Conservation (phyloP, 2,113 vertebrate genomes). For the Trogon melanurus region DNA sequence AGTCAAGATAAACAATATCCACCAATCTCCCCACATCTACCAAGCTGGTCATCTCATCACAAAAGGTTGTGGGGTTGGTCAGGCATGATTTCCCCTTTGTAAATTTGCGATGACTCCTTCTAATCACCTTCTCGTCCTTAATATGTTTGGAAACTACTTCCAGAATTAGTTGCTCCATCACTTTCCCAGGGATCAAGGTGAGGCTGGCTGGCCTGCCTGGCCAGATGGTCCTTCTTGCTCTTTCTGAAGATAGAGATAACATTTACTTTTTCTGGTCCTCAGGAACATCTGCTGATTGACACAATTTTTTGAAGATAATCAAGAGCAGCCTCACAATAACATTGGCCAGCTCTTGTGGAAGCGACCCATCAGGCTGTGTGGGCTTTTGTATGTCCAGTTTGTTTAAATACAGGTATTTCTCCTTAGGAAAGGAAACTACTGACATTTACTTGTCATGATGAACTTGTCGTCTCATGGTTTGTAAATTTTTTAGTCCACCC, state of each 20-base stretch:
- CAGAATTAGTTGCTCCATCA: not conserved
- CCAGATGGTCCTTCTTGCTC: not conserved
- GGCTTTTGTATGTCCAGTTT: not conserved
- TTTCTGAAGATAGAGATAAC: not conserved
- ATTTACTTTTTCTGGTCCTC: not conserved
- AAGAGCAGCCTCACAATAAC: not conserved
- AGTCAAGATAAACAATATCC: not conserved
- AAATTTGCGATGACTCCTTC: not conserved
- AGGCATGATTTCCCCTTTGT: not conserved
- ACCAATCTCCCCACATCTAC: not conserved
- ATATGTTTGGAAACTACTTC: not conserved
- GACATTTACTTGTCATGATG: not conserved
- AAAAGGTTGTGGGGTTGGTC: not conserved
- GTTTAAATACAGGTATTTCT: not conserved
- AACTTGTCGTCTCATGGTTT: not conserved
- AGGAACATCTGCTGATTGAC: not conserved
- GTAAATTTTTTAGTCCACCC: not conserved
- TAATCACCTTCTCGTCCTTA: not conserved
- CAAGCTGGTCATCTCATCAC: not conserved
- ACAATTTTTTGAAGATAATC: not conserved
- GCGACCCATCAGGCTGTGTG: not conserved
- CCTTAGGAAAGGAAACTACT: not conserved
- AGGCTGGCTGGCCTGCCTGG: not conserved
- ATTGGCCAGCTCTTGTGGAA: not conserved
- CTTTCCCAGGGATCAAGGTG: not conserved